Evolutionary conservation across 2,888 invertebrate species (phyloP).

Genomic region (Nebria salina): DNA sequence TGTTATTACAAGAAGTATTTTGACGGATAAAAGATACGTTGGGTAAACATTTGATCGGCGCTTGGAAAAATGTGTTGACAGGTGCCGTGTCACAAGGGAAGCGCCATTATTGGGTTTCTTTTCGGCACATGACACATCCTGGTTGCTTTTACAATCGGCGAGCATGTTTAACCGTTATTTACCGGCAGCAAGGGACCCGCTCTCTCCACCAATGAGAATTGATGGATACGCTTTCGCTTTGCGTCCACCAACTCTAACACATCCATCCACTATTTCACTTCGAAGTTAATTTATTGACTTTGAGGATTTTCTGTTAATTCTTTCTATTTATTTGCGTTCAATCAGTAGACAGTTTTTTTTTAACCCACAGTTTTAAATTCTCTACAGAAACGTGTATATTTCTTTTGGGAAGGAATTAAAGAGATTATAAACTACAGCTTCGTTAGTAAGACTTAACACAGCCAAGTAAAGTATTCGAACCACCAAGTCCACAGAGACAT

Average conservation of each 20-base stretch:
- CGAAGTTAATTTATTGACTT: slow-evolving; percentile 21
- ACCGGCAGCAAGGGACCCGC: slow-evolving; percentile 48
- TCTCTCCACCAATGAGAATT: slow-evolving; percentile 50
- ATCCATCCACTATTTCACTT: neutral
- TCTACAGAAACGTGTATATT: too few species aligned
- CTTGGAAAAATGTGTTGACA: neutral
- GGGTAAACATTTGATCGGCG: too few species aligned
- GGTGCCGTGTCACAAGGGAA: neutral
- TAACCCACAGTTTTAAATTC: too few species aligned
- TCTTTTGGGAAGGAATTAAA: too few species aligned
- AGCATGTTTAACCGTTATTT: slow-evolving; percentile 49
- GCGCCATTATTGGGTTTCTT: neutral
- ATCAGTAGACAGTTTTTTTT: neutral
- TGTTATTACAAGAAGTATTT: too few species aligned
- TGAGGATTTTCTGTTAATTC: slow-evolving; percentile 31
- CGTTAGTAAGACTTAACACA: too few species aligned
- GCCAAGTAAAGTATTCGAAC: too few species aligned
- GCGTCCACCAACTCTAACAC: slow-evolving; percentile 30
- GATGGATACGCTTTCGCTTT: slow-evolving; percentile 47
- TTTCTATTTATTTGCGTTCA: neutral
- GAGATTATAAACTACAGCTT: too few species aligned
- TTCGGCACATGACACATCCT: neutral
- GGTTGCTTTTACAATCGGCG: slow-evolving; percentile 20
- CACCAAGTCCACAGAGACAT: too few species aligned
- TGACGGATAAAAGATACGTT: too few species aligned